Conservation (phyloP, 2,113 vertebrate species). For the Lagenorhynchus albirostris region DNA sequence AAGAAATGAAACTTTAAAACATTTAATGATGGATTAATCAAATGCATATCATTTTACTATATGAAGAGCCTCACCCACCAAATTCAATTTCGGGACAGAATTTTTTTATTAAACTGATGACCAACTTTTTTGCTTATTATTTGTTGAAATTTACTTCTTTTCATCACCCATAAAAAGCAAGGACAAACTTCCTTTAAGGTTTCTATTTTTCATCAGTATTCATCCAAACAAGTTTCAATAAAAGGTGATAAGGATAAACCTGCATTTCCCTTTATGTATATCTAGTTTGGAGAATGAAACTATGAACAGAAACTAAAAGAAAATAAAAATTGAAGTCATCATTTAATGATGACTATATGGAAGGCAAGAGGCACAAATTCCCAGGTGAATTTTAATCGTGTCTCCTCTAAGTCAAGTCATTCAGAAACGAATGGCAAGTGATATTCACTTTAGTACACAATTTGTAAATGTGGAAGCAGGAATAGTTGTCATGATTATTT, state of each 20-base stretch:
- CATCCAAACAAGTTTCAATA: conserved; percentile 11
- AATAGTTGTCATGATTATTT: conserved; percentile 61
- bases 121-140: conserved; percentile 5
- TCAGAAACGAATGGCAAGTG: conserved; percentile 51
- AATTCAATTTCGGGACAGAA: conserved; percentile 41
- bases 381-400: conserved; percentile 18
- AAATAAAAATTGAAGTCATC: conserved; percentile 23
- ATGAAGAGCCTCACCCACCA: conserved; percentile 21
- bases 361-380: conserved; percentile 32
- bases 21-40: conserved; percentile 35
- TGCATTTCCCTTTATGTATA: conserved; percentile 45
- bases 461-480: conserved; percentile 43
- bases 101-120: conserved; percentile 42
- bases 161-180: conserved; percentile 19
- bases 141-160: conserved; percentile 18
- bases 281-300: conserved; percentile 2
- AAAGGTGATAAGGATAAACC: not conserved
- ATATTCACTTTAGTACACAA: not conserved
- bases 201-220: conserved; percentile 27
- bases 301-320: conserved; percentile 41
- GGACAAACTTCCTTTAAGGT: not conserved
- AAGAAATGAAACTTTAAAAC: conserved; percentile 51
- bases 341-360: not conserved
- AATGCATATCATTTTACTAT: conserved; percentile 52
- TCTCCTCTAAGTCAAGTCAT: conserved; percentile 22